Base-by-base conservation (phyloP, 2,113 vertebrate genomes). In the Hippoglossus stenolepis region DNA sequence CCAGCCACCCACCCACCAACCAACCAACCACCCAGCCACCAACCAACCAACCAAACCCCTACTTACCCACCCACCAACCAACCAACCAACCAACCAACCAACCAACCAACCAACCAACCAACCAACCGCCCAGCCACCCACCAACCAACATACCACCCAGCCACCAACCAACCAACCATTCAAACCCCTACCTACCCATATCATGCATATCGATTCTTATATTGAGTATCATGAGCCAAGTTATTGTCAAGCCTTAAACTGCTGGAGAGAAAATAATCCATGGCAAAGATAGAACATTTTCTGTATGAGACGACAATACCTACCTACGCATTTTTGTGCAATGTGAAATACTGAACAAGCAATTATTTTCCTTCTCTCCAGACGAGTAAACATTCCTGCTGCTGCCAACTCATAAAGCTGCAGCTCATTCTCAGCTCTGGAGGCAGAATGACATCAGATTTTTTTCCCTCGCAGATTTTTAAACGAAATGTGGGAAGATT, bases 291-390 rank as follows among this genome's bases (percentile, higher is more conserved):
- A 31, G 31, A 31, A 62, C 26, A 65, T 63, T 58, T 47, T 64
- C 31, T 2, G 5, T 43, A 21, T 77, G 18, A 61, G 28, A 10
- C 45, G 28, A 13, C 47, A 31, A 60, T 40, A 61, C 6, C 18
- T 24, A 15, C 24, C 20, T n/a, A 62, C 3, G 21, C 47, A 5
- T 66, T 63, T 26, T 77, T 56, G 60, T 64, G 23, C 23, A 23
- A 20, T 5, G n/a, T 58, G 14, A 57, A 70, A 74, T 78, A 75
- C 70, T 82, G 70, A 82, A 35, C 20, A 45, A 54, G 79, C 65
- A 54, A 10, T 63, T 66, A 21, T 54, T 77, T 76, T 60, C 24
- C 47, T 61, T 18, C 26, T 71, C 62, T 65, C 68, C 35, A n/a
- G 62, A 35, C 58, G 47, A 45, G 53, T 35, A 53, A 66, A 64